phyloP scores from a whole-genome alignment of 1,140 invertebrate genomes.

The Diplogasteroides magnus region DNA sequence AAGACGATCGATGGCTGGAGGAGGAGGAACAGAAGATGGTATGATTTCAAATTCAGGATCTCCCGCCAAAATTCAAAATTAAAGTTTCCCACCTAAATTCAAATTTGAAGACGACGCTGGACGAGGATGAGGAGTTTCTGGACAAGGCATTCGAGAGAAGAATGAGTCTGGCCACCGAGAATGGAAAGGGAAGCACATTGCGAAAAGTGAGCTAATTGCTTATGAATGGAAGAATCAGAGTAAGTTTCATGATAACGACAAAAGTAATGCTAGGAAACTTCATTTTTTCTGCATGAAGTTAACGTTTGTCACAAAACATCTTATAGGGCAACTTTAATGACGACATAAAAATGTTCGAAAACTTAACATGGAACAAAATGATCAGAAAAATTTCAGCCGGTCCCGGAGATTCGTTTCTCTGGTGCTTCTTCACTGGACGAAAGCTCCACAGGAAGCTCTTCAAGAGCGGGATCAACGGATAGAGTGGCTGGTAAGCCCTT shows the following conservation, averaged over 20 bases:
- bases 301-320: too few relatives aligned
- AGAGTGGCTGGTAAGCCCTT: too few relatives aligned
- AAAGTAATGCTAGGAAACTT: too few relatives aligned
- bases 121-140: not conserved
- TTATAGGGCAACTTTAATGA: too few relatives aligned
- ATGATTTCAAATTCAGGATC: too few relatives aligned
- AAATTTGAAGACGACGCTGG: not conserved
- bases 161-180: not conserved
- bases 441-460: too few relatives aligned
- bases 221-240: too few relatives aligned
- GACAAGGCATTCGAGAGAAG: not conserved
- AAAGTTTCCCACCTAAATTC: not conserved
- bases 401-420: not conserved
- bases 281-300: too few relatives aligned
- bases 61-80: not conserved
- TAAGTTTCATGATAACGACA: too few relatives aligned
- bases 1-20: constrained; percentile 45
- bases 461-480: too few relatives aligned
- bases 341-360: not conserved
- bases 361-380: too few relatives aligned
- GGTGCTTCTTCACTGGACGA: not conserved
- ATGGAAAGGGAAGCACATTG: not conserved
- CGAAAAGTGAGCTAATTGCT: not conserved
- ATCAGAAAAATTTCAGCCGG: not conserved
- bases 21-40: constrained; percentile 39